A percentile compares a stretch with the other conserved stretches of the same genome.
phyloP scores from a whole-genome alignment of 2,797 vertebrate genomes.

The Crotalus adamanteus region DNA sequence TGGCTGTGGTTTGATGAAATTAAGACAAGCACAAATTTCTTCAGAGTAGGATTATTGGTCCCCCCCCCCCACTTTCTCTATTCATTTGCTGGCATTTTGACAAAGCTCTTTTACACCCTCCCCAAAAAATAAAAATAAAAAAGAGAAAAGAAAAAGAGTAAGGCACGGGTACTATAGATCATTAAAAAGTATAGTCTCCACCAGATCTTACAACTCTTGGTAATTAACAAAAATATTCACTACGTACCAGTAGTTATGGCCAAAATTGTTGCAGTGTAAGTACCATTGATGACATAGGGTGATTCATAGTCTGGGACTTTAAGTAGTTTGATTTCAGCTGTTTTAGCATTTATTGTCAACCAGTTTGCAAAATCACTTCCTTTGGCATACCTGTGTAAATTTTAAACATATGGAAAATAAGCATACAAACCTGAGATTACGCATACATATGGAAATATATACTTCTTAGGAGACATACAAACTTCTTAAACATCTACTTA shows the following conservation, averaged over 20 bases:
- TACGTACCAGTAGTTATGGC: constrained; percentile 82
- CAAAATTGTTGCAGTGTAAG: constrained; percentile 84
- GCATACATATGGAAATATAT: background rate
- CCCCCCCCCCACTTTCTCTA: background rate
- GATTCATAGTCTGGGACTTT: constrained; percentile 88
- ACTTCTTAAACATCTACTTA: background rate
- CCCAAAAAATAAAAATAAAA: background rate
- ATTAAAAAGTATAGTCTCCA: background rate
- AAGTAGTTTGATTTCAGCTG: constrained; percentile 85
- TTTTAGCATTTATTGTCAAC: constrained; percentile 80
- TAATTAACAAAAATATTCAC: background rate
- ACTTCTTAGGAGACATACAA: background rate
- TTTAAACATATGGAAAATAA: background rate
- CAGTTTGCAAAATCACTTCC: constrained; percentile 83
- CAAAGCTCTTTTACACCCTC: background rate
- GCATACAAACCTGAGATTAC: background rate
- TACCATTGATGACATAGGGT: constrained; percentile 80
- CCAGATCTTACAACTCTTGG: background rate
- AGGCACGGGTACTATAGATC: background rate
- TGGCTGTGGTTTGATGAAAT: background rate
- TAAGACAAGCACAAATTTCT: background rate
- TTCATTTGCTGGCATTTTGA: background rate
- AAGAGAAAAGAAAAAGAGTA: background rate
- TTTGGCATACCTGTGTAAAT: constrained; percentile 80
- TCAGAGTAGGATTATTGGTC: background rate